phyloP scores from a whole-genome alignment of 2,888 invertebrate genomes.

The Cosmia pyralina region DNA sequence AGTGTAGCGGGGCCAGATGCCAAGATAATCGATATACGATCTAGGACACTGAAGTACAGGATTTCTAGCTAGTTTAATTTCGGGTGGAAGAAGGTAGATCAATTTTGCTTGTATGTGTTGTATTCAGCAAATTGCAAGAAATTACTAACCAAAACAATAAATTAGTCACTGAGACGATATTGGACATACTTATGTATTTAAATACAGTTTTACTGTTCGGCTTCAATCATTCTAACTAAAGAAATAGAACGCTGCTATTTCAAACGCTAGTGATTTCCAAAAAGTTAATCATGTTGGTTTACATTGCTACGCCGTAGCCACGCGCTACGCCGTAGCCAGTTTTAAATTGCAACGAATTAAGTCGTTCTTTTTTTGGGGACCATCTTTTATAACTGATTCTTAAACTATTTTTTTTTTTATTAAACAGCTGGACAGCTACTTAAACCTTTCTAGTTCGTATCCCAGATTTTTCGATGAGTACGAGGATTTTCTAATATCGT shows the following conservation, averaged over 20 bases:
- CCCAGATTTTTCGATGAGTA: not conserved
- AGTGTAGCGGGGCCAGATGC: conserved; percentile 59
- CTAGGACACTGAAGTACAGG: conserved; percentile 42
- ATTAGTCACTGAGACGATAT: not conserved
- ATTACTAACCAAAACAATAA: not conserved
- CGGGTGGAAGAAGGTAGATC: rapidly evolving
- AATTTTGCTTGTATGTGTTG: not conserved
- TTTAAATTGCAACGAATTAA: not conserved
- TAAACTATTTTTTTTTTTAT: too few species aligned
- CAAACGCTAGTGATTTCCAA: not conserved
- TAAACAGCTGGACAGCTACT: too few species aligned
- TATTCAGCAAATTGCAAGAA: not conserved
- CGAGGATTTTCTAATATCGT: not conserved
- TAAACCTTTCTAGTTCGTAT: too few species aligned
- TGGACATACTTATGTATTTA: not conserved
- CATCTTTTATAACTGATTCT: not conserved
- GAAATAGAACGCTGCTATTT: not conserved
- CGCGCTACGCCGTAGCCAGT: not conserved
- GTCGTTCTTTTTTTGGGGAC: not conserved
- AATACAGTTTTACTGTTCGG: not conserved
- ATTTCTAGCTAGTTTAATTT: not conserved
- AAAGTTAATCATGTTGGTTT: not conserved
- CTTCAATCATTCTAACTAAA: not conserved
- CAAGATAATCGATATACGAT: conserved; percentile 58
- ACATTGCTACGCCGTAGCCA: conserved; percentile 25